Base-by-base conservation (phyloP, 2,888 invertebrate genomes). In the Trachelus tabidus region DNA sequence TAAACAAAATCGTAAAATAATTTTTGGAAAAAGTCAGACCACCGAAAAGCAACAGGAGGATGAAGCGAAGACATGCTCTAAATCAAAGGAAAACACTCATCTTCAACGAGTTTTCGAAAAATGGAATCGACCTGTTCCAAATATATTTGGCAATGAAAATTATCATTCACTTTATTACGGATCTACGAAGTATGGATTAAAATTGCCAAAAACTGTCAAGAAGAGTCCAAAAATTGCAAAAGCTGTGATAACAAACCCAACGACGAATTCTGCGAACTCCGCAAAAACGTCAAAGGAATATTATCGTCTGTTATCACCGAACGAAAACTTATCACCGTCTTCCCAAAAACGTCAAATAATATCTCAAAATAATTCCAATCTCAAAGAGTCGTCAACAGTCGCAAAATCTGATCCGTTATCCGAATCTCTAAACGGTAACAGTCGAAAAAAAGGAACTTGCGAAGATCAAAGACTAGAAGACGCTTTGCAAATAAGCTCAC, bases 121-220 rank as follows among this genome's bases (percentile, higher is more conserved):
- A 12, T 71, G 9, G 23, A 56, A 56, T 56, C 56, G 56, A 23
- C 56, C 56, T 23, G 23, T 56, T 23, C 23, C 56, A 56, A 56
- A 23, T 75, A 69, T 75, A 77, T 15, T n/a, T 34, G 15, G 2
- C 34, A 73, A 76, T 34, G 34, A 71, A 40, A 56, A 56, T 56
- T 15, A 56, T 56, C 56, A 56, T 4, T 56, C 56, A 0, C 9
- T 23, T 9, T 56, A 23, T 23, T 56, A 56, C 56, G 56, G 56
- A 56, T 56, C 56, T 6, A 23, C 56, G 56, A 56, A 23, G 9
- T 56, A 23, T 56, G 56, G 56, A 56, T 56, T 56, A 2, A 56
- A 56, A 23, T 56, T 23, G 56, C 23, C 56, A 23, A 56, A 23
- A 23, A 9, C 56, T 1, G 56, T 9, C 23, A 56, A 23, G 56